These are phyloP conservation scores for Henricia sp. DNA, from an alignment of 53 echinoderm and acorn worm genomes.

Conservation along the genomic window DNA sequence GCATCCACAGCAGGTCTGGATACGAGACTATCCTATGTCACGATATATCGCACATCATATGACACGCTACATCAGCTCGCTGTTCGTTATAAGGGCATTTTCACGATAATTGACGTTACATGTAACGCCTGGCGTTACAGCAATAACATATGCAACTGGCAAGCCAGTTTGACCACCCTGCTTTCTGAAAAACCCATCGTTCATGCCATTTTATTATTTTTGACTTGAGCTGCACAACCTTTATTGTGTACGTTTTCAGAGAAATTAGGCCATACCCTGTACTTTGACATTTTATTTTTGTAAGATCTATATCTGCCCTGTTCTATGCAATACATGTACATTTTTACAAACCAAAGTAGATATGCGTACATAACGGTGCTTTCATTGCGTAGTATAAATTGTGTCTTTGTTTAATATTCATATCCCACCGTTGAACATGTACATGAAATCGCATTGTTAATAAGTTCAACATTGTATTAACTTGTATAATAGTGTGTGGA, in stretches of 20 bases:
- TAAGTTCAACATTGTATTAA: neutral
- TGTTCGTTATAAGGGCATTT: too few relatives aligned
- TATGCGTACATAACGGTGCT: neutral
- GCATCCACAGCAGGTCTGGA: too few relatives aligned
- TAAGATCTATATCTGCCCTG: neutral
- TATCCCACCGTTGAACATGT: constrained; percentile 22
- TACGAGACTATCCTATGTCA: too few relatives aligned
- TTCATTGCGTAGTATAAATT: neutral
- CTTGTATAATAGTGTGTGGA: constrained; percentile 21
- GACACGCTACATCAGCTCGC: too few relatives aligned
- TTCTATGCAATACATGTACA: neutral
- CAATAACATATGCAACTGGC: too few relatives aligned
- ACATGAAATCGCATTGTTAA: neutral
- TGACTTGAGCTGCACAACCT: too few relatives aligned
- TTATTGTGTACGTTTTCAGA: neutral
- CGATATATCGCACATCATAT: too few relatives aligned
- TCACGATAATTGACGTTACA: too few relatives aligned
- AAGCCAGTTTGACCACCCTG: too few relatives aligned
- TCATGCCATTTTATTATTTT: too few relatives aligned
- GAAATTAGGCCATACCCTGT: neutral
- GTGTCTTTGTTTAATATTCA: neutral
- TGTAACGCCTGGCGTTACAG: too few relatives aligned
- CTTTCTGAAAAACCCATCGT: too few relatives aligned
- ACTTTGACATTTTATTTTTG: neutral
- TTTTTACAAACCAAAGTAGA: neutral